Base-by-base conservation (phyloP, 2,888 invertebrate species). In the Ichneumoninae sp. region DNA sequence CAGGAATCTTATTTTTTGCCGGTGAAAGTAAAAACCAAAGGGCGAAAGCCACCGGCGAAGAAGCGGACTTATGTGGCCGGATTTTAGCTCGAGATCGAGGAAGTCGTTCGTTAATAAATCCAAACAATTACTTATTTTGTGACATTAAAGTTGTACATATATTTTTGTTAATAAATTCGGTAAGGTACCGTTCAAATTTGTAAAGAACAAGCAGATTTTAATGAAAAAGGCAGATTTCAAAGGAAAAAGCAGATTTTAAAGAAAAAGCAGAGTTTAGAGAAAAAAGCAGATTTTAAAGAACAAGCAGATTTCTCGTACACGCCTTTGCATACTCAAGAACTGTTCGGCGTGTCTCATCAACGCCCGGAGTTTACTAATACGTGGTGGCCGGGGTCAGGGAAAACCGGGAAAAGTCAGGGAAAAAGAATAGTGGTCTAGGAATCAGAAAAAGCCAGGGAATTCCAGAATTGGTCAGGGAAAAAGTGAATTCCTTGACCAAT, bases 321-420 rank as follows among this genome's bases (percentile, higher is more conserved):
- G 1, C 88, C 88, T 47, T 22, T 91, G n/a, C 87, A 89, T 44
- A 84, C 89, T 22, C 91, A 92, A 81, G 92, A 92, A 85, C 86
- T 92, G 6, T 83, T 90, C 26, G 90, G 90, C 65, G 89, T 90
- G 5, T 91, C 92, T 19, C 91, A 91, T 85, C 85, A 88, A 70
- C 69, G 30, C 16, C 30, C 83, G 19, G 75, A 85, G 57, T 50
- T 76, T 0, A 54, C 73, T 5, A 84, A 89, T 19, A 19, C 19
- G 19, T 19, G 19, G 19, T 19, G 19, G 19, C 19, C 19, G 19
- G 19, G 19, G 19, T 19, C 19, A 19, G 19, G 19, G 19, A 19
- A 19, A 19, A 19, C 19, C 19, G 19, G 19, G 19, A 19, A 19
- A 19, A 19, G 19, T 19, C 19, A 19, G 19, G 19, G 19, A 19